A percentile compares a stretch with the other conserved stretches of the same genome.
These are phyloP conservation scores for Rotaria magnacalcarata DNA, from an alignment of 2,888 invertebrate species.

Conservation along the genomic window DNA sequence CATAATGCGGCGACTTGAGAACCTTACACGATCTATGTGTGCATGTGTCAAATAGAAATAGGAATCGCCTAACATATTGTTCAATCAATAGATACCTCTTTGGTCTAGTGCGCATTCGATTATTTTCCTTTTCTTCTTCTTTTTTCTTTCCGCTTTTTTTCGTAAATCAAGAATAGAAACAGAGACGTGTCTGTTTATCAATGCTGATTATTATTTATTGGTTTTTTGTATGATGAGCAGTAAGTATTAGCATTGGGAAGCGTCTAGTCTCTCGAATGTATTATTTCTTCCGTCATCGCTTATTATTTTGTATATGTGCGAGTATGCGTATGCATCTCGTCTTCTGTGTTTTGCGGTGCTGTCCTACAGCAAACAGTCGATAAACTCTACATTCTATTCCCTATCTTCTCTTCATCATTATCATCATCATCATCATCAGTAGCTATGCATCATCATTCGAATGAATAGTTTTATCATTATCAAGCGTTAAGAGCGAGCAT, in stretches of 20 bases:
- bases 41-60: neutral
- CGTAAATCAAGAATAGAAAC: conserved; percentile 12
- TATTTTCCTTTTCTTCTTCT: neutral
- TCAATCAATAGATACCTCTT: neutral
- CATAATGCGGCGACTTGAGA: neutral
- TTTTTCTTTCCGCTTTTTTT: neutral
- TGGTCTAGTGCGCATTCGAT: neutral
- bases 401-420: neutral
- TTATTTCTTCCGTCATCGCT: conserved; percentile 14
- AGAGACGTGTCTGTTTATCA: conserved; percentile 16
- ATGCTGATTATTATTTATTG: conserved; percentile 31
- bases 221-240: conserved; percentile 14
- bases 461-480: neutral
- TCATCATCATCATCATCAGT: too few relatives aligned
- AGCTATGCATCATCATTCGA: neutral
- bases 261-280: neutral
- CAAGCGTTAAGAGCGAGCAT: neutral
- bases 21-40: neutral
- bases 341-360: neutral
- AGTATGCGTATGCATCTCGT: neutral
- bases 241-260: neutral
- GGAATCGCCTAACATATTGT: neutral
- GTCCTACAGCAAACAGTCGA: neutral
- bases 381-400: neutral
- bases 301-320: conserved; percentile 14